phyloP scores from a whole-genome alignment of 2,797 vertebrate species.

The Gymnothorax javanicus region DNA sequence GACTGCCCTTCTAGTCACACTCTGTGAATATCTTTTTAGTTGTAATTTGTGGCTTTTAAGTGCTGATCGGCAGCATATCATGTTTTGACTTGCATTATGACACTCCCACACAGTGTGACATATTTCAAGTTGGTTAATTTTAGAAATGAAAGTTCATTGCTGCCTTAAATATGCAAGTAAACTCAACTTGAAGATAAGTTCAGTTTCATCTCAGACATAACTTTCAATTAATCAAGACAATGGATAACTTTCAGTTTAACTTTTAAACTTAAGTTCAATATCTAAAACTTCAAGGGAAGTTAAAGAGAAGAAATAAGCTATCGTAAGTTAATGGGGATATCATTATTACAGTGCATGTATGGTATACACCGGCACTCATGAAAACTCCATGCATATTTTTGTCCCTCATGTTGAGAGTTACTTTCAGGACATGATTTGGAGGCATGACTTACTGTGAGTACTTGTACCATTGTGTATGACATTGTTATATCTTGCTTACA shows the following conservation, averaged over 20 bases:
- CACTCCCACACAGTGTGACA: neutral
- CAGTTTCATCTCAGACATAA: too few relatives aligned
- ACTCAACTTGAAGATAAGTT: too few relatives aligned
- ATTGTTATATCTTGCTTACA: constrained; percentile 50
- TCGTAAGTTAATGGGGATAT: too few relatives aligned
- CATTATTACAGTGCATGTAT: neutral
- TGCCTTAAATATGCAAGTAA: too few relatives aligned
- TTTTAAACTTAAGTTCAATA: too few relatives aligned
- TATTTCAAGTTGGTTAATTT: too few relatives aligned
- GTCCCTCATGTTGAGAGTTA: neutral
- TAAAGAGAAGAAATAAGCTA: too few relatives aligned
- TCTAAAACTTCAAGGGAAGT: too few relatives aligned
- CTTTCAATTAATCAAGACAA: too few relatives aligned
- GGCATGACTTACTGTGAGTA: neutral
- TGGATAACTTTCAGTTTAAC: too few relatives aligned
- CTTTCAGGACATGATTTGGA: neutral
- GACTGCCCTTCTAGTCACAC: too few relatives aligned
- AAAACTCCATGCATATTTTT: neutral
- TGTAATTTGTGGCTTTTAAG: constrained; percentile 4
- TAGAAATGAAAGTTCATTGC: too few relatives aligned
- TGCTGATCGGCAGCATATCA: neutral
- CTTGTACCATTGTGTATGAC: neutral
- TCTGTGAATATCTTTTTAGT: neutral
- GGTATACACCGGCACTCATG: neutral
- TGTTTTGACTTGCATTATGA: neutral